Conservation (phyloP, 2,888 invertebrate species). For the Hypselothyrea guttata region DNA sequence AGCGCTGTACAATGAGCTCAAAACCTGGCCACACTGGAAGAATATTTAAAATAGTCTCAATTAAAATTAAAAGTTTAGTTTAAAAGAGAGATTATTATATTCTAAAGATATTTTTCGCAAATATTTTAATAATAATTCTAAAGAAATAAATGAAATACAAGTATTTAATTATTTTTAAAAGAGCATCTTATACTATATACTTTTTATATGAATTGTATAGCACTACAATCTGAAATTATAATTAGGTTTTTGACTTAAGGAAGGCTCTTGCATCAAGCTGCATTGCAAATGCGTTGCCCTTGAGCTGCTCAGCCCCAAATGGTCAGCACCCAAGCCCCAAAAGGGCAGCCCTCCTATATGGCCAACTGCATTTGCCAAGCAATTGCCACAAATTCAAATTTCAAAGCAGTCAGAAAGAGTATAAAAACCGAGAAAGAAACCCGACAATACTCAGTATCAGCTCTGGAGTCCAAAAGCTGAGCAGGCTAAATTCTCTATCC, state of each 20-base stretch:
- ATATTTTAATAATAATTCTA: background rate
- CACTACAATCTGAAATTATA: no score
- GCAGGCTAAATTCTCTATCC: slow-evolving; percentile 20
- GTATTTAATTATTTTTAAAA: no score
- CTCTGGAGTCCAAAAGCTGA: no score
- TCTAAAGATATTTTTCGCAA: background rate
- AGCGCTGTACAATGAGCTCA: slow-evolving; percentile 84
- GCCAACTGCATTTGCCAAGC: slow-evolving; percentile 54
- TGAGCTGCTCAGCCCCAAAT: slow-evolving; percentile 36
- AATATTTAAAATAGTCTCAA: slow-evolving; percentile 22
- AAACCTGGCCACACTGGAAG: slow-evolving; percentile 85
- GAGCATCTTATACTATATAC: no score
- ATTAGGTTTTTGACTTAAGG: slow-evolving; percentile 1
- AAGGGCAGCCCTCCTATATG: slow-evolving; percentile 24
- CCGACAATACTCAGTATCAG: slow-evolving; percentile 41
- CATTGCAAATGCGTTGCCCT: slow-evolving; percentile 58
- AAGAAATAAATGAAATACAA: no score
- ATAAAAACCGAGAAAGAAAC: slow-evolving; percentile 38
- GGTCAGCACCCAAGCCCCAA: slow-evolving; percentile 27
- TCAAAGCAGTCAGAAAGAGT: slow-evolving; percentile 9
- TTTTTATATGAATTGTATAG: no score
- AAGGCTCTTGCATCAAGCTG: slow-evolving; percentile 48
- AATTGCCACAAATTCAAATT: slow-evolving; percentile 10
- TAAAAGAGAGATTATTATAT: slow-evolving; percentile 1
- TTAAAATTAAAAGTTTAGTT: no score